Base-by-base conservation (phyloP, 2,113 vertebrate genomes). In the Silurus asotus region DNA sequence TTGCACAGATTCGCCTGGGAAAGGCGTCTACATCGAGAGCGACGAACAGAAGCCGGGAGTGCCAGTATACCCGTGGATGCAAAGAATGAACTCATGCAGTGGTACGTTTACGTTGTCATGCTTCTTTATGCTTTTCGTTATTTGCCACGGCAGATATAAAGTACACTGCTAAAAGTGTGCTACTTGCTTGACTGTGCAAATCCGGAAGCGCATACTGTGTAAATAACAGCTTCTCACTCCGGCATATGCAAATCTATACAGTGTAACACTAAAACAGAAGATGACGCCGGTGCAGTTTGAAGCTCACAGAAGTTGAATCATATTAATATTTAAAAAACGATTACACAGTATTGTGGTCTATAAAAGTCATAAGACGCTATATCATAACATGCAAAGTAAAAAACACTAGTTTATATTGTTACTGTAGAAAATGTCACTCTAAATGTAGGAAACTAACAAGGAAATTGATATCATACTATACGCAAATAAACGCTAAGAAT, bases 81-180 rank as follows among this genome's bases (percentile, higher is more conserved):
- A 98, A 92, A 93, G 96, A 93, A 96, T 97, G 96, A 98, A 97
- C 90, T 94, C 97, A n/a, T 98, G 97, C 92, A 98, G 97, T 93
- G 97, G 98, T 99, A 94, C 96, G 98, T 97, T 89, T 70, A 64
- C 58, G 76, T 62, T 89, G 81, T 88, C 56, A 65, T 87, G 85
- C 82, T 72, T 86, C 84, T 76, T 48, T 89, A 80, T 86, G 81
- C 85, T 88, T 84, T 84, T 76, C 25, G 25, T 90, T 79, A 48
- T 87, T 89, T 93, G 89, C 84, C 87, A 84, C 75, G 84, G 59
- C 88, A 89, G 88, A 91, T 89, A 89, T 88, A 90, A 61, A 37
- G 48, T 62, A 77, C 81, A 53, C n/a, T 81, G 88, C 88, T 88
- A 81, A 89, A 37, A 87, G 84, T 87, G 45, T 37, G 28, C 55